Evolutionary conservation across 1,140 invertebrate genomes (phyloP), one percentile per base, ranked within the genome.

Genomic region (Brachystomella parvula): DNA sequence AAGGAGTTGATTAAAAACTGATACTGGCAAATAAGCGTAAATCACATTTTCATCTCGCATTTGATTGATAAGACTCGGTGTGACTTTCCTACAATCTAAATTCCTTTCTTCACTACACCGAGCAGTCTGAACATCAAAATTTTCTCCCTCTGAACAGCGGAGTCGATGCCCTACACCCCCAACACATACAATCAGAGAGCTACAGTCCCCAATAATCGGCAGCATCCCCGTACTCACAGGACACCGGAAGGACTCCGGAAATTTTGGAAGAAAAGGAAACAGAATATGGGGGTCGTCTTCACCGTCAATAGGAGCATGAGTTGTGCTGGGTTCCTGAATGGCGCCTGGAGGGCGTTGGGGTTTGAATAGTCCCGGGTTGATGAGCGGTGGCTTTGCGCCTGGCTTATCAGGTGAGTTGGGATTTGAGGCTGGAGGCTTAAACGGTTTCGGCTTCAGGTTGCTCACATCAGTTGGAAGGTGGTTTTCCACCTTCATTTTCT

Each of bases 151-250:
- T 26, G 63, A 64, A 35, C 69, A 71, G 1, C 31, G 26, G 26
- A 71, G 33, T 1, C 59, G 35, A 33, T 68, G 59, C 3, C 64
- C 69, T 29, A 21, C 49, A 2, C 69, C 69, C 21, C 28, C 53
- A 2, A 71, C 21, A 29, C 69, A 71, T 6, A 64, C 66, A 32
- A 71, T 31, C 17, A 68, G 57, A 17, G 64, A 60, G 28, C 58
- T 24, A 53, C 69, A 71, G 30, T 71, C 64, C 26, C 64, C 61
- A n/a, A 61, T 21, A 1, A 69, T 29, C 1, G 70, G 70, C n/a
- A 71, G 29, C 19, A 71, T 65, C 21, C 61, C 66, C 9, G 56
- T 60, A 19, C 28, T 19, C 21, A 63, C 65, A 24, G 63, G 63
- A 47, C 66, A 68, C 32, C 56, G 62, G 24, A 33, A 53, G 24